Conservation (phyloP, 2,113 vertebrate species). For the Litocranius walleri region DNA sequence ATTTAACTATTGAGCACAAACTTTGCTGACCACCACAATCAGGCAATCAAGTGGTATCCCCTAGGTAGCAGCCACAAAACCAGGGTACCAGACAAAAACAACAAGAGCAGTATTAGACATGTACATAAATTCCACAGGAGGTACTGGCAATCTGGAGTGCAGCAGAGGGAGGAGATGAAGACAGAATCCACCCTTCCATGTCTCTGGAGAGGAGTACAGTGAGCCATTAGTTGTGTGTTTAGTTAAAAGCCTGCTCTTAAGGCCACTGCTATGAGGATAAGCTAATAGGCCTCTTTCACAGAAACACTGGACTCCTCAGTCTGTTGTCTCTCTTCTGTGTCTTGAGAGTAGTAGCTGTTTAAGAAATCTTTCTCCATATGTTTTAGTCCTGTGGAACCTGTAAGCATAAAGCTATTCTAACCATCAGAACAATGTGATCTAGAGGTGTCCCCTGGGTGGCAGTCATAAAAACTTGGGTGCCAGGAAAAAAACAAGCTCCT, state of each 20-base stretch:
- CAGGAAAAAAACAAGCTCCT: background rate
- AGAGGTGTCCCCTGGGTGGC: background rate
- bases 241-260: background rate
- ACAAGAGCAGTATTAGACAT: background rate
- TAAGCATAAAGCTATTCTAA: background rate
- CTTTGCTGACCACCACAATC: background rate
- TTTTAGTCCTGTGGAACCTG: background rate
- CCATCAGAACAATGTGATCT: background rate
- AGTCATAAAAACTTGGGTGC: background rate
- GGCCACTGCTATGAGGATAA: background rate
- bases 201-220: background rate
- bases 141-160: background rate
- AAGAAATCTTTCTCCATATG: background rate
- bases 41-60: background rate
- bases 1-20: background rate
- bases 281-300: background rate
- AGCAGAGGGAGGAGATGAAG: background rate
- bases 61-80: background rate
- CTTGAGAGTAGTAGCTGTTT: background rate
- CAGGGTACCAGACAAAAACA: background rate
- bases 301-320: background rate
- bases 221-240: background rate
- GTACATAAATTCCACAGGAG: background rate
- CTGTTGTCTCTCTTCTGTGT: background rate
- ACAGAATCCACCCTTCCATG: background rate